These are phyloP conservation scores for Luffia ferchaultella DNA, from an alignment of 2,888 invertebrate genomes.

Conservation along the genomic window DNA sequence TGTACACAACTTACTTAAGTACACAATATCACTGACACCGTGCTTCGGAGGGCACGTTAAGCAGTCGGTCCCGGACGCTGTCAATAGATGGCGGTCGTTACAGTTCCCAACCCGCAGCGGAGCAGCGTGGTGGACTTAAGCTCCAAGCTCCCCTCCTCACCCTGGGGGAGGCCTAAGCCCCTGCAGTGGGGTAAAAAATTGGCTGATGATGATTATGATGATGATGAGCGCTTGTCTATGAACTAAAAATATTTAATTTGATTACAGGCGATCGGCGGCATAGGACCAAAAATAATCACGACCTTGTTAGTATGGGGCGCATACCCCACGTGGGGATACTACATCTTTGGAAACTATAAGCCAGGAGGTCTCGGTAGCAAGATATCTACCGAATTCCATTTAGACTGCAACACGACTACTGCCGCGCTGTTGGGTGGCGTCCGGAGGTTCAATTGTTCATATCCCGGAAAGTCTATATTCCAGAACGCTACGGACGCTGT, in stretches of 20 bases:
- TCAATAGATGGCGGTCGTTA: too few relatives aligned
- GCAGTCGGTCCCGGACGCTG: too few relatives aligned
- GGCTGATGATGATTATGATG: too few relatives aligned
- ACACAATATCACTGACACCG: too few relatives aligned
- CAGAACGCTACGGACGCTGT: not conserved
- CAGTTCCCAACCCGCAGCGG: too few relatives aligned
- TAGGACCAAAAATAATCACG: conserved; percentile 80
- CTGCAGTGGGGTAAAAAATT: too few relatives aligned
- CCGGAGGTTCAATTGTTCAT: conserved; percentile 26
- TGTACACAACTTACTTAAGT: too few relatives aligned
- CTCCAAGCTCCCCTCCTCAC: too few relatives aligned
- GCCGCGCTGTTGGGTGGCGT: conserved; percentile 12
- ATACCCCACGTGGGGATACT: conserved; percentile 78
- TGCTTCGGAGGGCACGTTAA: too few relatives aligned
- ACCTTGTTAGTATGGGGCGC: conserved; percentile 74
- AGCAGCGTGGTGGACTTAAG: too few relatives aligned
- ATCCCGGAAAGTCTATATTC: conserved; percentile 19
- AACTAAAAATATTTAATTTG: conserved; percentile 14
- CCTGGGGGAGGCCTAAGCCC: too few relatives aligned
- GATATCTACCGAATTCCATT: conserved; percentile 17
- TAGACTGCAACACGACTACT: conserved; percentile 24
- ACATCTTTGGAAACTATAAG: conserved; percentile 58
- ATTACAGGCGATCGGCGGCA: conserved; percentile 74
- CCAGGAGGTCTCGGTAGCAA: conserved; percentile 5
- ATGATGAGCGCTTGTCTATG: too few relatives aligned